These are phyloP conservation scores for Melieria omissa DNA, from an alignment of 2,888 invertebrate species.

Conservation along the genomic window DNA sequence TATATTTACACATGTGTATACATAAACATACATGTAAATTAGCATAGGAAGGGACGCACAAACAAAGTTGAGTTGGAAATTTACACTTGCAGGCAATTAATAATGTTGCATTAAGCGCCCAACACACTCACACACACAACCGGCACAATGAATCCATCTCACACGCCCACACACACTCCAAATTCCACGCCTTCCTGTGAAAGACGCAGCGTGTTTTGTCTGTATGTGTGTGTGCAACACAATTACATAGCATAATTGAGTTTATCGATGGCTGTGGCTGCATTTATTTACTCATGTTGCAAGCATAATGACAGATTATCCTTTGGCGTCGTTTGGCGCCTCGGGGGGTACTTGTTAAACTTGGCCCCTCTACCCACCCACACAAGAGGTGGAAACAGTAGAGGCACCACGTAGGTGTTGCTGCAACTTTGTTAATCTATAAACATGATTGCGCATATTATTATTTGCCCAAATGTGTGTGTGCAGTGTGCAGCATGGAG, in stretches of 20 bases:
- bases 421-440: slow-evolving; percentile 38
- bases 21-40: background rate
- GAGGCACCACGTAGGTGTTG: background rate
- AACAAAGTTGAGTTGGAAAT: slow-evolving; percentile 41
- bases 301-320: slow-evolving; percentile 50
- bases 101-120: slow-evolving; percentile 59
- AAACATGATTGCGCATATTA: slow-evolving; percentile 50
- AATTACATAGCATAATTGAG: slow-evolving; percentile 63
- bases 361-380: background rate
- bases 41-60: background rate
- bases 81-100: slow-evolving; percentile 63
- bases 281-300: slow-evolving; percentile 50
- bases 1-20: too few relatives aligned
- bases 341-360: background rate
- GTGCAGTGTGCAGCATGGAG: background rate
- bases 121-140: slow-evolving; percentile 2
- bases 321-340: slow-evolving; percentile 23
- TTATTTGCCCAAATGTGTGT: slow-evolving; percentile 42
- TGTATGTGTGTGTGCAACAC: slow-evolving; percentile 33
- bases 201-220: too few relatives aligned
- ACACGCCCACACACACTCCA: slow-evolving; percentile 7
- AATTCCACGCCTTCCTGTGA: background rate
- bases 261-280: slow-evolving; percentile 61
- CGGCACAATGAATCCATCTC: too few relatives aligned
- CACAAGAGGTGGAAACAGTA: background rate